phyloP scores from a whole-genome alignment of 1,140 invertebrate species.

The Drosophila kurseongensis region DNA sequence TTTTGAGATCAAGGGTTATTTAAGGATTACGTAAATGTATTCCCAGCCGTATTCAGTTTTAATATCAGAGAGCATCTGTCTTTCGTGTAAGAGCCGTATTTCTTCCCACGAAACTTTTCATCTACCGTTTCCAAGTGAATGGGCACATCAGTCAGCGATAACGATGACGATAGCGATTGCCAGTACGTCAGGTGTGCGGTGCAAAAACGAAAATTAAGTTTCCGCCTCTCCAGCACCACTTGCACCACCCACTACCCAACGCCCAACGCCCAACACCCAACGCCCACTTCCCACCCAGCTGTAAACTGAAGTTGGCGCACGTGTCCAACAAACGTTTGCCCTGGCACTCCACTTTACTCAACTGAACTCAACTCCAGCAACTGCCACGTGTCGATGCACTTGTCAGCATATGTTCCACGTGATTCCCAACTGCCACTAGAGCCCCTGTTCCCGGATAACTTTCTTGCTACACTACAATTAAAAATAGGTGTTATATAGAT shows the following conservation, averaged over 20 bases:
- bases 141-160: constrained; percentile 58
- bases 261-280: background rate
- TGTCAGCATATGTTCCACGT: constrained; percentile 74
- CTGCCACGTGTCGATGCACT: constrained; percentile 58
- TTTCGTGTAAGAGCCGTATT: constrained; percentile 7
- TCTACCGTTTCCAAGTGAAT: constrained; percentile 65
- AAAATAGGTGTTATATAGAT: too few relatives aligned
- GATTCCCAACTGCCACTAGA: constrained; percentile 63
- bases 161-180: constrained; percentile 48
- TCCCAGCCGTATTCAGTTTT: too few relatives aligned
- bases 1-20: background rate
- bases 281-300: constrained; percentile 19
- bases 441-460: constrained; percentile 13
- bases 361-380: constrained; percentile 18
- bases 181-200: constrained; percentile 50
- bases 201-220: constrained; percentile 73
- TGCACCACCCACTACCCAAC: constrained; percentile 18
- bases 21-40: background rate
- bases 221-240: constrained; percentile 55
- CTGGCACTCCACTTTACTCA: constrained; percentile 39
- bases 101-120: constrained; percentile 28
- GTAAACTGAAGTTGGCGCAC: constrained; percentile 75
- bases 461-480: constrained; percentile 3
- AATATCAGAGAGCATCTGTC: constrained; percentile 35
- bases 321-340: constrained; percentile 75